Evolutionary conservation across 2,797 vertebrate species (phyloP).

Genomic region (Stomatorhinus walkeri): DNA sequence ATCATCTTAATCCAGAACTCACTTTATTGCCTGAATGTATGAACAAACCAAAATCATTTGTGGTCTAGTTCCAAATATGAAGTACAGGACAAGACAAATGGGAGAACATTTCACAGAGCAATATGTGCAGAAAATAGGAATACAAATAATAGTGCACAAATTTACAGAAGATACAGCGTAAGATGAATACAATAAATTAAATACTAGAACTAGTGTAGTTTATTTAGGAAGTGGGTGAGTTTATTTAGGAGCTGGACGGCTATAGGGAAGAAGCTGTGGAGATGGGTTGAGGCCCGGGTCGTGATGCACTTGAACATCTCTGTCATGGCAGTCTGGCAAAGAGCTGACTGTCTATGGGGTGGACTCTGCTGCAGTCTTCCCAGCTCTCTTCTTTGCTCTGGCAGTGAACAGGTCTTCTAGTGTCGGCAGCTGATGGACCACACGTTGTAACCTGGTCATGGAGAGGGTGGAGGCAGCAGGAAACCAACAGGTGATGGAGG

Average conservation of each 20-base stretch:
- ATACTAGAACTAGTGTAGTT: no score
- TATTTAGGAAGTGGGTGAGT: background rate
- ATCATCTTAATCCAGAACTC: background rate
- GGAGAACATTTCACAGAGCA: background rate
- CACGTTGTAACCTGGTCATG: background rate
- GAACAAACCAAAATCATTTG: background rate
- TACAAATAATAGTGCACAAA: background rate
- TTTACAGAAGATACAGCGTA: background rate
- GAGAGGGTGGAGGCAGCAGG: background rate
- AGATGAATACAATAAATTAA: no score
- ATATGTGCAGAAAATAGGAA: background rate
- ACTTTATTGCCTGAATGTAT: background rate
- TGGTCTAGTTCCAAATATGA: background rate
- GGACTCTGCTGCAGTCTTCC: background rate
- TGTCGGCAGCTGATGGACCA: background rate
- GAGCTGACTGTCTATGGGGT: background rate
- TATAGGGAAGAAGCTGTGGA: background rate
- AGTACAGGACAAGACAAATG: background rate
- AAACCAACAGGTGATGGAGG: background rate
- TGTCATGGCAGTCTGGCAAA: background rate
- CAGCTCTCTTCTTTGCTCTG: background rate
- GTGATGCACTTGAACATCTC: background rate
- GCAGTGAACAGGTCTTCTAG: background rate
- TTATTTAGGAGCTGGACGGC: background rate
- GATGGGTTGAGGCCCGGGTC: background rate